Percentiles rank a stretch among this genome's conserved stretches.
Evolutionary conservation across 2,797 vertebrate species (phyloP).

Genomic region (Acrossocheilus wenchowensis): DNA sequence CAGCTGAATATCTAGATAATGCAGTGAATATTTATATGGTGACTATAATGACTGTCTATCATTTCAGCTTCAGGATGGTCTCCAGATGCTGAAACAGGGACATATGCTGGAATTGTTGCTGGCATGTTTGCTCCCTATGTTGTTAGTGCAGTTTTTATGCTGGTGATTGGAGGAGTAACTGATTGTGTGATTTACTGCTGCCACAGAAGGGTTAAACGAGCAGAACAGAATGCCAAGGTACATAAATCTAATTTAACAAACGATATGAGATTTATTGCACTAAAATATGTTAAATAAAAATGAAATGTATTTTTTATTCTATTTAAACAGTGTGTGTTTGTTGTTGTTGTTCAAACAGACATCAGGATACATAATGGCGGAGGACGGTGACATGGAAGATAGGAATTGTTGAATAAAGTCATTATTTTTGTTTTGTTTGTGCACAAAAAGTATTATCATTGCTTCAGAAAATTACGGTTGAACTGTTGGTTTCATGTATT

Average conservation of each 20-base stretch:
- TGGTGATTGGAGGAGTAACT: background rate
- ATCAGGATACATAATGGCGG: background rate
- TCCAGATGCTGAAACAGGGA: background rate
- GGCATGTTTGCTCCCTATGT: background rate
- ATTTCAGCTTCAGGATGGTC: background rate
- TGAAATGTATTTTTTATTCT: background rate
- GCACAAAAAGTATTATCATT: no score
- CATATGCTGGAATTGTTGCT: background rate
- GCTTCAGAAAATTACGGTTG: no score
- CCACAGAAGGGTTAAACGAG: background rate
- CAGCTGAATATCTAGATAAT: no score
- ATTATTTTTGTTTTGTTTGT: no score
- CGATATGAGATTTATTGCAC: background rate
- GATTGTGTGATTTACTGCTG: background rate
- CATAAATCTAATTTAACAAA: background rate
- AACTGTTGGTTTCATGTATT: no score
- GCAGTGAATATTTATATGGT: no score
- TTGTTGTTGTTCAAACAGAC: background rate
- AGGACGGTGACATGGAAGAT: no score
- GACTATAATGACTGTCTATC: no score
- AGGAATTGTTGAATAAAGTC: no score
- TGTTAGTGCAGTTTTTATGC: background rate
- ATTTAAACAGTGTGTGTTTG: background rate
- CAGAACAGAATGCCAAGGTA: background rate
- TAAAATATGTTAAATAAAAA: no score